A percentile compares a stretch with the other conserved stretches of the same genome.
Evolutionary conservation across 2,797 vertebrate species (phyloP).

Genomic region (Ficedula albicollis): DNA sequence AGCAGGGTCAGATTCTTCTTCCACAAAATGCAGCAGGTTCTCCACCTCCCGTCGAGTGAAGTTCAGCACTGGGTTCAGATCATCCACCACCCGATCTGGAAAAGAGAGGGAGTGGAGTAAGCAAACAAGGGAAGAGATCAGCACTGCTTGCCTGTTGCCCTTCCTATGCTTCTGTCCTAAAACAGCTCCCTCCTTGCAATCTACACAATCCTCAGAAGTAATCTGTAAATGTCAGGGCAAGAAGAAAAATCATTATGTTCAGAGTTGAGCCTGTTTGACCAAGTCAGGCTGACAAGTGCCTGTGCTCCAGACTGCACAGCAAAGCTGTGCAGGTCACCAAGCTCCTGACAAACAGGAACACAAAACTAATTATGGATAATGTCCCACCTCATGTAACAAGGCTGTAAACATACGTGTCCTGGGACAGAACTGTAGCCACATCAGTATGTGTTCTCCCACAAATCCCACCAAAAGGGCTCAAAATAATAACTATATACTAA

Average conservation of each 20-base stretch:
- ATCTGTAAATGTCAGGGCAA: neutral
- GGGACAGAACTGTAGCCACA: neutral
- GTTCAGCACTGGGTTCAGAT: conserved; percentile 95
- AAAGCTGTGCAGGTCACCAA: neutral
- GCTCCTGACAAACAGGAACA: neutral
- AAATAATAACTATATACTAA: neutral
- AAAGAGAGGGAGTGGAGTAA: neutral
- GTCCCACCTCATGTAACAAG: neutral
- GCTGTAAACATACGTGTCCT: neutral
- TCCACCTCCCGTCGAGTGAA: conserved; percentile 97
- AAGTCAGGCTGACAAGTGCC: neutral
- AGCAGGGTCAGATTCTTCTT: conserved; percentile 86
- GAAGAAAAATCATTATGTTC: neutral
- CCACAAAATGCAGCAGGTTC: conserved; percentile 96
- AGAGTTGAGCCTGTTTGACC: neutral
- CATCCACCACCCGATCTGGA: conserved; percentile 95
- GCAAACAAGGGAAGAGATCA: neutral
- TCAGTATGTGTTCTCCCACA: neutral
- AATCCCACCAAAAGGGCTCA: neutral
- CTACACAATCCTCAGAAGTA: neutral
- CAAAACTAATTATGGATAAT: neutral
- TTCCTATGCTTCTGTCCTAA: neutral
- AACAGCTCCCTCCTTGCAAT: neutral
- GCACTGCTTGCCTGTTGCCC: neutral
- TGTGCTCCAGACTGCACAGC: neutral